Evolutionary conservation across 1,140 invertebrate genomes (phyloP).

Genomic region (Macrostomum lignano): DNA sequence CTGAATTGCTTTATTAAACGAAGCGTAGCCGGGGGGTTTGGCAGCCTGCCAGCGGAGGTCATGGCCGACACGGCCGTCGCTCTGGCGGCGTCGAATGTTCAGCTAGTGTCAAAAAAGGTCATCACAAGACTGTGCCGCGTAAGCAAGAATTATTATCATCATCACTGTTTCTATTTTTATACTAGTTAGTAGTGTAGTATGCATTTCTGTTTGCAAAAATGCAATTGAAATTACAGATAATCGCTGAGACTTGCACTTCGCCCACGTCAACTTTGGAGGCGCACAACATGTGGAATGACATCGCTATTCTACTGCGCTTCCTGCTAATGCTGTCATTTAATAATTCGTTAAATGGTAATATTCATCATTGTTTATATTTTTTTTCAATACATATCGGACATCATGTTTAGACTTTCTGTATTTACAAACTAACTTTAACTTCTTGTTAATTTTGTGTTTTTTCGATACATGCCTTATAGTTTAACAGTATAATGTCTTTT

Average conservation of each 20-base stretch:
- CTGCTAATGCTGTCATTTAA: slow-evolving; percentile 90
- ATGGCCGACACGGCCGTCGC: slow-evolving; percentile 92
- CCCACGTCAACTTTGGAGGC: slow-evolving; percentile 64
- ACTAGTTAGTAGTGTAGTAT: slow-evolving; percentile 53
- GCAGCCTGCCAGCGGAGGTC: slow-evolving; percentile 80
- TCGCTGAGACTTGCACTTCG: slow-evolving; percentile 81
- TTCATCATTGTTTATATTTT: not conserved
- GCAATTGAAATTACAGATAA: too few relatives aligned
- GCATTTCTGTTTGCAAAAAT: too few relatives aligned
- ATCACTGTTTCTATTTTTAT: slow-evolving; percentile 6
- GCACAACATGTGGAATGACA: slow-evolving; percentile 90
- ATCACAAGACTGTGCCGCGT: slow-evolving; percentile 59
- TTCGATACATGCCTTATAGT: not conserved
- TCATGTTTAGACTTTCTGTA: not conserved
- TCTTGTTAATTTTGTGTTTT: not conserved
- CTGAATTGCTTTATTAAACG: slow-evolving; percentile 66
- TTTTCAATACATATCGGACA: not conserved
- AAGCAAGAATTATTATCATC: slow-evolving; percentile 12
- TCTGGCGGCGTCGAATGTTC: slow-evolving; percentile 73
- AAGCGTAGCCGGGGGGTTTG: slow-evolving; percentile 60
- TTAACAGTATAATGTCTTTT: not conserved
- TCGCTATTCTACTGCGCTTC: slow-evolving; percentile 72
- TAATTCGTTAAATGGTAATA: slow-evolving; percentile 53
- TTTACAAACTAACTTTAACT: too few relatives aligned
- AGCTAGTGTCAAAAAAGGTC: slow-evolving; percentile 77